Base-by-base conservation (phyloP, 2,113 vertebrate genomes). In the Indicator maculatus region DNA sequence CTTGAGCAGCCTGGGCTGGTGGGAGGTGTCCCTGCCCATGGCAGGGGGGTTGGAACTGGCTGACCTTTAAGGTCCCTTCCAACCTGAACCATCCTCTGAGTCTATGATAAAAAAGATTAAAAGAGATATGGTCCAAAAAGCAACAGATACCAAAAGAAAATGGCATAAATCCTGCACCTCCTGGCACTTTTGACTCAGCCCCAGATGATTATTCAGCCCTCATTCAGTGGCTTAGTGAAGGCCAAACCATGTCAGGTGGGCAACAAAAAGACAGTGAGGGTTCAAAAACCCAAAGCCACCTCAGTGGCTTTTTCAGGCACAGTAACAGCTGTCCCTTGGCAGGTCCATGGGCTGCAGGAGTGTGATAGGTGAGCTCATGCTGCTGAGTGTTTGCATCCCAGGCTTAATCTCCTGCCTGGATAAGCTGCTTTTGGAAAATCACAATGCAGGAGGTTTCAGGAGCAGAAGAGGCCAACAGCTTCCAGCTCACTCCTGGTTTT, bases 401-500 rank as follows among this genome's bases (percentile, higher is more conserved):
- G 44, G 39, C 59, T 39, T 94, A 88, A 92, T 90, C 86, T 88
- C 60, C 93, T 2, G 3, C 69, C 72, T 3, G 9, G 65, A 71
- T 96, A 96, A 95, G 80, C 83, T 88, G 73, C 91, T 90, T 96
- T 86, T 3, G 8, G 83, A 80, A 88, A 94, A 86, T 70, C 91
- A 61, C 56, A 66, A 70, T 91, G 63, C 0, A 0, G 61, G 74
- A 60, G 23, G 8, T 69, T 93, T 88, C 41, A 21, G 64, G 44
- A 89, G 47, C 24, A 12, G 39, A 30, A 74, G 79, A 93, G 52
- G 23, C 71, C 18, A 50, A 17, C 7, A 7, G 28, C 36, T 89
- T 93, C 63, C 33, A 47, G 17, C 31, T 23, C 1, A 6, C 13
- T 83, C 36, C 0, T 20, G 1, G 21, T 36, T 76, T 88, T 86